These are phyloP conservation scores for Misgurnus anguillicaudatus DNA, from an alignment of 2,113 vertebrate genomes.

Conservation along the genomic window DNA sequence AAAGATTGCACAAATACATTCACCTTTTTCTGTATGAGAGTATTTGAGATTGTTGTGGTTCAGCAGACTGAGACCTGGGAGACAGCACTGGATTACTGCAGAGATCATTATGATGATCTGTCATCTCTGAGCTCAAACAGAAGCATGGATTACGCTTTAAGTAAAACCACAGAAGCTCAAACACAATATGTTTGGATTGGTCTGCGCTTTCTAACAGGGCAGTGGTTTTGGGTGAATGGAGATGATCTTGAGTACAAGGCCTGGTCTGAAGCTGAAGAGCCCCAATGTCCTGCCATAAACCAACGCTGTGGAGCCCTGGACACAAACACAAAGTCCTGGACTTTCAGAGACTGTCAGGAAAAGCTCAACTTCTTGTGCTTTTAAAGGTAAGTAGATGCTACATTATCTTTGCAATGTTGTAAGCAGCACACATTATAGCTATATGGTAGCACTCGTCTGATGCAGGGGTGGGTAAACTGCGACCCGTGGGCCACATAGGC, in stretches of 20 bases:
- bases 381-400: not conserved
- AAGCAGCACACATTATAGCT: not conserved
- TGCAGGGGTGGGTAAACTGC: too few species aligned
- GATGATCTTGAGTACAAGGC: not conserved
- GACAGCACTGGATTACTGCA: slow-evolving; percentile 30
- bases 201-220: slow-evolving; percentile 3
- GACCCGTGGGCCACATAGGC: too few species aligned
- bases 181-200: slow-evolving; percentile 22
- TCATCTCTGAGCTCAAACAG: not conserved
- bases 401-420: not conserved
- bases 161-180: not conserved
- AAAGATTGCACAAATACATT: not conserved
- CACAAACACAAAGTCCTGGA: not conserved
- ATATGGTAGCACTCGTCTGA: too few species aligned
- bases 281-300: slow-evolving; percentile 6
- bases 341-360: slow-evolving; percentile 21
- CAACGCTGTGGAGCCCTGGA: slow-evolving; percentile 19
- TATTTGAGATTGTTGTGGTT: not conserved
- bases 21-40: slow-evolving; percentile 18
- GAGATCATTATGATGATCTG: not conserved
- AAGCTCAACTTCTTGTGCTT: slow-evolving; percentile 24
- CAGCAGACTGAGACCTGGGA: slow-evolving; percentile 7
- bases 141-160: not conserved
- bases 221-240: slow-evolving; percentile 22
- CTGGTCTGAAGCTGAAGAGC: not conserved